Evolutionary conservation across 2,888 invertebrate species (phyloP), one percentile per base, ranked within the genome.

Genomic region (Autographa pulchrina): DNA sequence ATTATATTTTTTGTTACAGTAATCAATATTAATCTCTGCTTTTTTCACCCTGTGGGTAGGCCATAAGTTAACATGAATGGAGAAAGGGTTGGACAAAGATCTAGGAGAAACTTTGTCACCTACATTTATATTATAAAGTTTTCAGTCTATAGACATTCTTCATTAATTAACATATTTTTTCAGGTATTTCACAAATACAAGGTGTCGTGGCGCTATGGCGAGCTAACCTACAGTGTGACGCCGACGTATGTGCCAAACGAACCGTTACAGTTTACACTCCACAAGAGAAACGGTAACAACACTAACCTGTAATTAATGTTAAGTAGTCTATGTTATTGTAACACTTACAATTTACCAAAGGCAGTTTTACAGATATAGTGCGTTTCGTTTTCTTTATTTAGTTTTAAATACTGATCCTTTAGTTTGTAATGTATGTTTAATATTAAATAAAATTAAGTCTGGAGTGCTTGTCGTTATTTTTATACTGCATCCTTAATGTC

Each of bases 201-300:
- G 83, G 96, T 98, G 54, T 96, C 97, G 80, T 98, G 97, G 96
- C 95, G 96, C 80, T 96, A 97, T 85, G 96, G 96, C 20, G 96
- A 97, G 75, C 92, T 98, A 80, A 96, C 96, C 20, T 97, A 97
- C 90, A 97, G 97, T 90, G 97, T 97, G 69, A 97, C 97, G 76
- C 97, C 98, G 67, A 97, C 98, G 61, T 98, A 97, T 86, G 97
- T 97, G 72, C 97, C 98, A 16, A 96, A 96, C 85, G 97, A 97
- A 84, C 97, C 97, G 54, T 91, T 98, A 72, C 97, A 96, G 91
- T 97, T 97, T 88, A 97, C 96, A 86, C 92, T 97, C 78, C 96
- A 92, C 62, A 92, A 92, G 68, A 92, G 93, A 80, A 85, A 74
- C 70, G 62, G 72, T 71, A 77, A 60, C 70, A 64, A 65, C 58